Base-by-base conservation (phyloP, 2,888 invertebrate species). In the Eueremaeus valkanovi region DNA sequence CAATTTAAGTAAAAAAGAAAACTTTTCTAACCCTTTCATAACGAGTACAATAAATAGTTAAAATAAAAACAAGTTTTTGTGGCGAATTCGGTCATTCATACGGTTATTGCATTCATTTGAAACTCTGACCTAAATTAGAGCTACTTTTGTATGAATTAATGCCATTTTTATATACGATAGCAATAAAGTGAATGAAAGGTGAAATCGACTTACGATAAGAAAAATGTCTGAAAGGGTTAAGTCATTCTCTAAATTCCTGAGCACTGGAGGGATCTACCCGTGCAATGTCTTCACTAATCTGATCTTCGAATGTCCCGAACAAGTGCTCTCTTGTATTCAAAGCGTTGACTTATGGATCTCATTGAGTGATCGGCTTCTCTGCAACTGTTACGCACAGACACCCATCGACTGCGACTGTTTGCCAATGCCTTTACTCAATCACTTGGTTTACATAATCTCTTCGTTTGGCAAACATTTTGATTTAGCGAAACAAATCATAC, bases 381-480 rank as follows among this genome's bases (percentile, higher is more conserved):
- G 70, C 45, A 70, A 70, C 24, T 70, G 70, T 45, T 45, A 18
- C 18, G 70, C 70, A 13, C 16, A 27, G 36, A 29, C 45, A 18
- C 24, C n/a, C 1, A 27, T 70, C 42, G 70, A 70, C 13, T 70
- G 70, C 24, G 70, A 70, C 45, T 70, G 70, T 70, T 27, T 70
- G 27, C 45, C 70, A 29, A 70, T 70, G 70, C 70, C 70, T 70
- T 70, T 70, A 42, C 45, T 70, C 27, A 70, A 70, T 45, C 70
- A 70, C 24, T 70, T 70, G 8, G 70, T 70, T 70, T 70, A 70
- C n/a, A 70, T 70, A 3, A 70, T 70, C 24, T 70, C 70, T 9
- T 70, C 70, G 9, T 70, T 70, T 70, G 27, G 21, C 21, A 42
- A 45, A 42, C 27, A 42, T 18, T 70, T 70, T 18, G 45, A 70